Conservation (phyloP, 1,140 invertebrate species). For the Pogonognathellus flavescens region DNA sequence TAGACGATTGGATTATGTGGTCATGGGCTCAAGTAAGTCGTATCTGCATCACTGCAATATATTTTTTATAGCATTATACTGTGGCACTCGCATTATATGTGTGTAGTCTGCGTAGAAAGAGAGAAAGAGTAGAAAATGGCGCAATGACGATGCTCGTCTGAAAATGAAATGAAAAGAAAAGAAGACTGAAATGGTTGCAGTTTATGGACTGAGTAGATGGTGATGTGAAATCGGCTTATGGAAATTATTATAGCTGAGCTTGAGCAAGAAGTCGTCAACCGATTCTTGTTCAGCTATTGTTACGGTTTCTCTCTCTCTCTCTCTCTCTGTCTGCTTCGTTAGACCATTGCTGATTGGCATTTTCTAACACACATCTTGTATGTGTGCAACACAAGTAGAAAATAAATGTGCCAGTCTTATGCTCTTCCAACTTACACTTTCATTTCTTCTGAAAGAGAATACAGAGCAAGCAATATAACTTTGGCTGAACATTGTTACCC, state of each 20-base stretch:
- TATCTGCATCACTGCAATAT: no score
- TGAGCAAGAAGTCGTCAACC: conserved; percentile 4
- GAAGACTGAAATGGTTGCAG: conserved; percentile 19
- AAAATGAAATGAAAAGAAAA: conserved; percentile 33
- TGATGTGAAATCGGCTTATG: conserved; percentile 44
- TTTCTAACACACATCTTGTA: no score
- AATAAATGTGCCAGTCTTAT: no score
- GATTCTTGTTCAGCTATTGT: conserved; percentile 5
- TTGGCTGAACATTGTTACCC: no score
- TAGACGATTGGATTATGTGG: not conserved
- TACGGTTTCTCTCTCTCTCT: conserved; percentile 13
- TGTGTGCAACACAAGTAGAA: no score
- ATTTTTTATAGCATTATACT: no score
- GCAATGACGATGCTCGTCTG: conserved; percentile 3
- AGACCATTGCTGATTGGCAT: no score
- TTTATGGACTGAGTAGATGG: conserved; percentile 26
- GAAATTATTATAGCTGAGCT: conserved; percentile 26
- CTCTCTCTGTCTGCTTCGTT: conserved; percentile 7
- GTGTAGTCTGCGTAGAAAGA: not conserved
- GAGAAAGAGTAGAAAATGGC: not conserved
- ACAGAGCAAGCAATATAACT: no score
- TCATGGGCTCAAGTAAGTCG: not conserved
- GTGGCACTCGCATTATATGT: not conserved
- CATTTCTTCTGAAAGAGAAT: no score
- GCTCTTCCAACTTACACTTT: no score